Evolutionary conservation across 2,888 invertebrate genomes (phyloP), one percentile per base, ranked within the genome.

Genomic region (Aspidapion aeneum): DNA sequence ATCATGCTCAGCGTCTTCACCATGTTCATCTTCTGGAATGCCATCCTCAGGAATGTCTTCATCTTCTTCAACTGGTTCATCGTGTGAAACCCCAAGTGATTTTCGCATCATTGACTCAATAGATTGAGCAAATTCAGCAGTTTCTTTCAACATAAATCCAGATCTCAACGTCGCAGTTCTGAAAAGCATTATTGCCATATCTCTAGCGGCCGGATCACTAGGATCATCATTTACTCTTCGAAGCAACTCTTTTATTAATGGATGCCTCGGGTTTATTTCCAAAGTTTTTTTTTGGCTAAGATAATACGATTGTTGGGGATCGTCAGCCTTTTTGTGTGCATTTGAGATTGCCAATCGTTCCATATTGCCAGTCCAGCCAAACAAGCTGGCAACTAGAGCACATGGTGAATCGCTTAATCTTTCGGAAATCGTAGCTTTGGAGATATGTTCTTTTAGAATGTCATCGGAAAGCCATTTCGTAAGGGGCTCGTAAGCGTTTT

Each of bases 331-430:
- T 80, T 97, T 96, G 81, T 98, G 98, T 17, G 98, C 97, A 82
- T 99, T 98, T 56, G 93, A 92, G 68, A 93, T 82, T 67, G 98
- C 96, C 69, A 98, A 87, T 58, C 98, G 87, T 83, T 98, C 98
- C 98, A 99, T 98, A 82, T 98, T 98, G 74, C 98, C 98, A 73
- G 98, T 97, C 98, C 98, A 98, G 71, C 98, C 98, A 82, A 96
- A 98, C 84, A 93, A 90, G 65, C 94, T 92, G 69, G 98, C 98
- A 57, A 98, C 96, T 59, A 99, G 85, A 59, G 97, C 98, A 80
- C 96, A 97, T 0, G 98, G 98, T 5, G 98, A 97, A 74, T 90
- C 90, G 65, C 90, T 88, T 63, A 98, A 84, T 63, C 97, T 87
- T 72, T 96, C 93, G 1, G 97, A 97, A 20, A 98, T 84, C 60